These are phyloP conservation scores for Perca flavescens DNA, from an alignment of 2,113 vertebrate genomes.

Conservation along the genomic window DNA sequence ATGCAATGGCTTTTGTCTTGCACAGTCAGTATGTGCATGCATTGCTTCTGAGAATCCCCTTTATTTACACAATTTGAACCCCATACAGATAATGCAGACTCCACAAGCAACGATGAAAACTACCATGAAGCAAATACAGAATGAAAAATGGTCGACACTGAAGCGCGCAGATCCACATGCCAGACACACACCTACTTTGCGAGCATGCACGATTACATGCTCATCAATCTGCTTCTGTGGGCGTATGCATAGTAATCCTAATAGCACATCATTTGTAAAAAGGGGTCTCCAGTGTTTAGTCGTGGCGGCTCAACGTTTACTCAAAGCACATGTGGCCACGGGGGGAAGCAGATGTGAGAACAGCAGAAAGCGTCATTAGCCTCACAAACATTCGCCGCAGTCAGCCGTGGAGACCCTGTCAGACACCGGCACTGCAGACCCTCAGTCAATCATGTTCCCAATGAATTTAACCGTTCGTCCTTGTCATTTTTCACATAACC, in stretches of 20 bases:
- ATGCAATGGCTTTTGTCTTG: neutral
- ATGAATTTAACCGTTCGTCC: slow-evolving; percentile 39
- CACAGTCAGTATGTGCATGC: neutral
- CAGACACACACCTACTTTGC: slow-evolving; percentile 18
- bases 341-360: slow-evolving; percentile 72
- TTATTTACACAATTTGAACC: neutral
- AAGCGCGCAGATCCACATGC: slow-evolving; percentile 6
- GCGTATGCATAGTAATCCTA: slow-evolving; percentile 58
- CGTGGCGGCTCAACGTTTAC: slow-evolving; percentile 61
- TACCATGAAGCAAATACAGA: neutral
- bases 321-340: slow-evolving; percentile 71
- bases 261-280: slow-evolving; percentile 70
- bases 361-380: slow-evolving; percentile 74
- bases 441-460: slow-evolving; percentile 40
- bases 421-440: slow-evolving; percentile 25
- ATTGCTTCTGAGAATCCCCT: neutral
- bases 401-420: slow-evolving; percentile 65
- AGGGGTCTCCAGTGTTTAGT: slow-evolving; percentile 57
- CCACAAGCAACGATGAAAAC: neutral
- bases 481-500: neutral
- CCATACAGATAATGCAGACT: neutral
- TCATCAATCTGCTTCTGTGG: slow-evolving; percentile 59
- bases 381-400: slow-evolving; percentile 67
- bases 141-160: neutral
- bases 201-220: slow-evolving; percentile 31